These are phyloP conservation scores for Cheilosia pagana DNA, from an alignment of 2,888 invertebrate genomes.

Conservation along the genomic window DNA sequence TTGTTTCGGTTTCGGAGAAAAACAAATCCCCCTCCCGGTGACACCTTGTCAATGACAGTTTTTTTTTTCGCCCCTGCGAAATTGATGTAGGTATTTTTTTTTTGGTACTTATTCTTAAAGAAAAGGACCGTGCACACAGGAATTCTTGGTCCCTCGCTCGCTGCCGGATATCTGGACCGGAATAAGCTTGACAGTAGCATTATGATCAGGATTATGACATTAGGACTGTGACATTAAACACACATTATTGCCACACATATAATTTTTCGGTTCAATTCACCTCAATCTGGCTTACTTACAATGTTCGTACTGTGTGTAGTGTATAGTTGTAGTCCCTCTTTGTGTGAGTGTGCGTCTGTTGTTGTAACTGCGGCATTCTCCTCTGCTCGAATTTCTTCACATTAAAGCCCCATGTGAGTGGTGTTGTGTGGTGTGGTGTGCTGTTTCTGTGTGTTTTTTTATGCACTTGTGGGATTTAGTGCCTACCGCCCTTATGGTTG, in stretches of 20 bases:
- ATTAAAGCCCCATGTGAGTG: conserved; percentile 54
- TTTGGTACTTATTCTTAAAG: conserved; percentile 20
- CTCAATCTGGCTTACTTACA: conserved; percentile 63
- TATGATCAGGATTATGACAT: conserved; percentile 73
- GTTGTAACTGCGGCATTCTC: neutral
- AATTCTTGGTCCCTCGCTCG: neutral
- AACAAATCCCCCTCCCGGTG: neutral
- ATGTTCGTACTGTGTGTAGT: neutral
- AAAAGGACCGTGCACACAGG: conserved; percentile 16
- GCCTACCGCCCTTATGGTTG: conserved; percentile 34
- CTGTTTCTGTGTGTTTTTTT: conserved; percentile 1
- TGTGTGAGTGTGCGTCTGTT: neutral
- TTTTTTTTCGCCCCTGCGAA: neutral
- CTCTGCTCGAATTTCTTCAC: conserved; percentile 35
- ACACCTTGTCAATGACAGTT: conserved; percentile 30
- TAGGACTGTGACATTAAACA: conserved; percentile 73
- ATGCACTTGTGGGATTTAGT: conserved; percentile 69
- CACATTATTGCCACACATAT: conserved; percentile 74
- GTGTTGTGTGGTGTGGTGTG: conserved; percentile 10
- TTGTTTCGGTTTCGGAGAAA: conserved; percentile 7
- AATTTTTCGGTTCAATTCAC: conserved; percentile 71
- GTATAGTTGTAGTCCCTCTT: neutral
- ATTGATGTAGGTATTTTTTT: conserved; percentile 23
- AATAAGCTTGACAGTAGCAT: conserved; percentile 71
- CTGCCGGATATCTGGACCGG: conserved; percentile 18